A percentile compares a stretch with the other conserved stretches of the same genome.
Conservation (phyloP, 2,113 vertebrate genomes). For the Sinocyclocheilus grahami region DNA sequence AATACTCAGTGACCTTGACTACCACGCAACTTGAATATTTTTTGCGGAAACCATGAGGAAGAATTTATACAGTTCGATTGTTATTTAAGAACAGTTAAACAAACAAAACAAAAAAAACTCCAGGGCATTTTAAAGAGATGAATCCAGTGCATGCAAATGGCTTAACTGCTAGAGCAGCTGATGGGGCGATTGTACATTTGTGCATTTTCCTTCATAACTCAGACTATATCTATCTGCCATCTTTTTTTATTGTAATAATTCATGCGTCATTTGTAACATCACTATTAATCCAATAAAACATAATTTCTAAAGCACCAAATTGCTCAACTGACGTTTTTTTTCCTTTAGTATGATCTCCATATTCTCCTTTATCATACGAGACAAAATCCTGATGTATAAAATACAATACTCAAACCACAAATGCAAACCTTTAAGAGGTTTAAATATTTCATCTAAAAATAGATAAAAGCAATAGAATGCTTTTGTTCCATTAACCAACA, state of each 20-base stretch:
- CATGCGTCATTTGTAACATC: background rate
- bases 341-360: too few species aligned
- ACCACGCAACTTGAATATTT: background rate
- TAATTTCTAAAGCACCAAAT: too few species aligned
- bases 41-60: background rate
- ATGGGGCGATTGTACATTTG: background rate
- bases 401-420: too few species aligned
- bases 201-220: background rate
- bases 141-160: background rate
- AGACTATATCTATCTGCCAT: background rate
- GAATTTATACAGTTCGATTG: background rate
- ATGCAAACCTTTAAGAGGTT: too few species aligned
- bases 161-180: background rate
- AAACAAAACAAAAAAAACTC: background rate
- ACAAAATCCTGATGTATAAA: too few species aligned
- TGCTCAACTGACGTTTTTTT: too few species aligned
- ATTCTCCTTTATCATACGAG: too few species aligned
- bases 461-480: too few species aligned
- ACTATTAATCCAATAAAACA: background rate
- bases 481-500: background rate
- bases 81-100: background rate
- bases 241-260: background rate
- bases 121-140: background rate
- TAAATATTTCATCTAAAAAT: too few species aligned
- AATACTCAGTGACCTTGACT: background rate